Conservation (phyloP, 2,113 vertebrate species). For the Hyaena hyaena region DNA sequence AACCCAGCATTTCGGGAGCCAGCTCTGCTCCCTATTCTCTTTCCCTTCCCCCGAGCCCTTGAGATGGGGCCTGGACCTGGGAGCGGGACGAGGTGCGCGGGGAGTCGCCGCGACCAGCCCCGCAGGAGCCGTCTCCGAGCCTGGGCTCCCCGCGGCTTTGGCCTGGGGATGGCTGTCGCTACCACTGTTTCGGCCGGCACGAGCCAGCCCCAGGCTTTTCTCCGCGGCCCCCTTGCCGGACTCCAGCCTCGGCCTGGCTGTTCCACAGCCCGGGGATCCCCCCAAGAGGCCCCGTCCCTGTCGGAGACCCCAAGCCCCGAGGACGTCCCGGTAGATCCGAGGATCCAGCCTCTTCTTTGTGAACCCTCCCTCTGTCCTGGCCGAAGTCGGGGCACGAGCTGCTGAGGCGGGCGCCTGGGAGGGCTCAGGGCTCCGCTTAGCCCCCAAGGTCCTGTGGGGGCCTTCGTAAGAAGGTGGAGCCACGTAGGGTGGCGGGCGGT, state of each 20-base stretch:
- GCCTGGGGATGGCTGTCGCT: neutral
- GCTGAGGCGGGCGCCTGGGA: neutral
- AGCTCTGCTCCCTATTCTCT: slow-evolving; percentile 38
- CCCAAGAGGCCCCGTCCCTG: slow-evolving; percentile 70
- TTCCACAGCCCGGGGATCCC: slow-evolving; percentile 61
- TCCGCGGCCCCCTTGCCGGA: neutral
- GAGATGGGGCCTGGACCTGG: slow-evolving; percentile 58
- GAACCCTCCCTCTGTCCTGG: slow-evolving; percentile 64
- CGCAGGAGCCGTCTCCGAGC: neutral
- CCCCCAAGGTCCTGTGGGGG: slow-evolving; percentile 83
- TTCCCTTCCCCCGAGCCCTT: slow-evolving; percentile 52
- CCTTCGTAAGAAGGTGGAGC: slow-evolving; percentile 91
- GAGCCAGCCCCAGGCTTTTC: slow-evolving; percentile 30
- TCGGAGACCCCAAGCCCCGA: slow-evolving; percentile 75
- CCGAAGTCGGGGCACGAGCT: neutral
- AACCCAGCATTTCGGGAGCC: slow-evolving; percentile 64
- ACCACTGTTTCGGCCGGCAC: neutral
- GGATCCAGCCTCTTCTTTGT: slow-evolving; percentile 73
- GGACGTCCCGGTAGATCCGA: slow-evolving; percentile 78
- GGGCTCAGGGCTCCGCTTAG: slow-evolving; percentile 40
- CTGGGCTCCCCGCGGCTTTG: neutral
- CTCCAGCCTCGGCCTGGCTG: slow-evolving; percentile 22
- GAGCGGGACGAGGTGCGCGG: slow-evolving; percentile 35
- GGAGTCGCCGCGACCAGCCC: neutral
- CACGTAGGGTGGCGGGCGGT: slow-evolving; percentile 90